Evolutionary conservation across 2,888 invertebrate genomes (phyloP).

Genomic region (Drosophila kuntzei): DNA sequence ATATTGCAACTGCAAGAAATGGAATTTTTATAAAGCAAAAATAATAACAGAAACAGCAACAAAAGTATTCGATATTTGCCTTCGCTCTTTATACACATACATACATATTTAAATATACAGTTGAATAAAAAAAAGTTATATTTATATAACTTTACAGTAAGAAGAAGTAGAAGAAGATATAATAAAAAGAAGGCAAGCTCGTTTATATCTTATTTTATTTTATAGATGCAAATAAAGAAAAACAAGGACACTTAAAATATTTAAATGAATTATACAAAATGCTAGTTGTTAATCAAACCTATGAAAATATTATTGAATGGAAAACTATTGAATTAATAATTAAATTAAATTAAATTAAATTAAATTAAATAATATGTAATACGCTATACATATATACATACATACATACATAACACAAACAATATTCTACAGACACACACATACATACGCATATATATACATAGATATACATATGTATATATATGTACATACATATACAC

Average conservation of each 20-base stretch:
- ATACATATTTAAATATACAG: slow-evolving; percentile 55
- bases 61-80: slow-evolving; percentile 80
- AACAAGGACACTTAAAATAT: slow-evolving; percentile 60
- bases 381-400: slow-evolving; percentile 47
- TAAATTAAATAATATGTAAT: slow-evolving; percentile 47
- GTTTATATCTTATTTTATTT: slow-evolving; percentile 44
- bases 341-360: slow-evolving; percentile 32
- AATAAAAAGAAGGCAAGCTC: slow-evolving; percentile 35
- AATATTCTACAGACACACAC: slow-evolving; percentile 73
- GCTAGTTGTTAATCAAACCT: slow-evolving; percentile 50
- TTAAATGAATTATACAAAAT: slow-evolving; percentile 74
- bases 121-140: slow-evolving; percentile 45
- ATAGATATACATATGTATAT: slow-evolving; percentile 34
- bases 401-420: slow-evolving; percentile 35
- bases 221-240: slow-evolving; percentile 52
- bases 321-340: slow-evolving; percentile 41
- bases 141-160: slow-evolving; percentile 44
- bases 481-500: slow-evolving; percentile 20
- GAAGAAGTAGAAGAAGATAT: slow-evolving; percentile 11
- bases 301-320: slow-evolving; percentile 38
- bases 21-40: slow-evolving; percentile 51
- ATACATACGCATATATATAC: slow-evolving; percentile 39
- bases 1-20: slow-evolving; percentile 65
- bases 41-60: slow-evolving; percentile 57
- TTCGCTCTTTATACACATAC: slow-evolving; percentile 72